Conservation (phyloP, 2,888 invertebrate species). For the Trimorus sp. region DNA sequence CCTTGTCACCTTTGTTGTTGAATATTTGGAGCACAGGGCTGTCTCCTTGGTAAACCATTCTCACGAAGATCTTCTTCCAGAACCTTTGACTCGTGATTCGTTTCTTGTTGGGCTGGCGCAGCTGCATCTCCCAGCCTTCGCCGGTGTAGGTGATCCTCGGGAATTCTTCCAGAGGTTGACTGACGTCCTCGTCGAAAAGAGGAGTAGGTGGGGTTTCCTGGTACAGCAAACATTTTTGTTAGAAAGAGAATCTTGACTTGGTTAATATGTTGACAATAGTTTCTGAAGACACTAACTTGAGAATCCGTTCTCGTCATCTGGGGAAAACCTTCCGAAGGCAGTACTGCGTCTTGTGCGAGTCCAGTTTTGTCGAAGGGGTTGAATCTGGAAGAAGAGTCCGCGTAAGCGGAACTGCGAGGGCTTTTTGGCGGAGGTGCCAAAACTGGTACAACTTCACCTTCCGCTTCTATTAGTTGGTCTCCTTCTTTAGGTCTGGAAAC, state of each 20-base stretch:
- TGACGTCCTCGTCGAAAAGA: conserved; percentile 95
- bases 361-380: conserved; percentile 90
- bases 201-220: conserved; percentile 95
- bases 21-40: conserved; percentile 93
- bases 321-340: conserved; percentile 75
- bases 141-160: conserved; percentile 89
- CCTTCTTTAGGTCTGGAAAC: conserved; percentile 82
- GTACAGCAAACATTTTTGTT: conserved; percentile 75
- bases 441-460: conserved; percentile 85
- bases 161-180: conserved; percentile 95
- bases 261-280: background rate
- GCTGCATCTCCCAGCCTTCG: conserved; percentile 98
- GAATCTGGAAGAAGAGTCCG: conserved; percentile 86
- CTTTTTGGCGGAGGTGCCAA: conserved; percentile 89
- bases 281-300: conserved; percentile 71
- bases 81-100: conserved; percentile 95
- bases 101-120: conserved; percentile 92
- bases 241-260: too few species aligned
- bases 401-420: conserved; percentile 82
- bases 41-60: conserved; percentile 89
- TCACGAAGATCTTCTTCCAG: conserved; percentile 98
- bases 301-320: conserved; percentile 79
- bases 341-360: conserved; percentile 78
- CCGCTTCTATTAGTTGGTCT: conserved; percentile 75
- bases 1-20: conserved; percentile 91